Evolutionary conservation across 2,888 invertebrate species (phyloP).

Genomic region (Drosophila affinis): DNA sequence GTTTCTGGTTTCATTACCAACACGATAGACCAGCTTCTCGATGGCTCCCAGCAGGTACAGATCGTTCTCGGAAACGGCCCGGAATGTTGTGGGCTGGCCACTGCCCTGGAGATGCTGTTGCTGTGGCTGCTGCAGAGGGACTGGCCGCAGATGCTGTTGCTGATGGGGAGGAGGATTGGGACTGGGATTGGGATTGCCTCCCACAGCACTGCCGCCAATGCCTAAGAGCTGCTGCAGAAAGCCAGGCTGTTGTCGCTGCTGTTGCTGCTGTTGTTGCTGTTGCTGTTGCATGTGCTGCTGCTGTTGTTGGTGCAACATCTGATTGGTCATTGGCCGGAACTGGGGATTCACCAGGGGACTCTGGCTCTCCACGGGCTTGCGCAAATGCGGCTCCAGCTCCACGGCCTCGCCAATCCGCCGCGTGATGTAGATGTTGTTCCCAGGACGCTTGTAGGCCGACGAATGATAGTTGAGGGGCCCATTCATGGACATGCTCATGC

Average conservation of each 20-base stretch:
- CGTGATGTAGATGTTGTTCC: constrained; percentile 79
- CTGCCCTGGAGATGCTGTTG: constrained; percentile 59
- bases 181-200: constrained; percentile 29
- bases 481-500: constrained; percentile 46
- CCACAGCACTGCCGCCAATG: constrained; percentile 54
- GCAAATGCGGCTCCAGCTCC: constrained; percentile 82
- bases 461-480: constrained; percentile 79
- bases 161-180: constrained; percentile 73
- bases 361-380: constrained; percentile 76
- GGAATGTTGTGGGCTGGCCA: constrained; percentile 77
- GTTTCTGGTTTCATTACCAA: constrained; percentile 41
- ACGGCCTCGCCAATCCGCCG: constrained; percentile 82
- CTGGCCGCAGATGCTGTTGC: constrained; percentile 80
- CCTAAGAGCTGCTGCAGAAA: constrained; percentile 73
- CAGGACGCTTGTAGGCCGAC: constrained; percentile 79
- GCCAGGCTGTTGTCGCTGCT: constrained; percentile 67
- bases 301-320: constrained; percentile 79
- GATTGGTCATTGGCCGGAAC: constrained; percentile 82
- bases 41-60: constrained; percentile 91
- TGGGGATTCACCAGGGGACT: constrained; percentile 80
- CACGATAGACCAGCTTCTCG: constrained; percentile 91
- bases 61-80: constrained; percentile 92
- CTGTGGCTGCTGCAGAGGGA: constrained; percentile 52
- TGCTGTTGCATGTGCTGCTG: constrained; percentile 59
- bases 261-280: constrained; percentile 40